Conservation (phyloP, 2,113 vertebrate species). For the Atrichornis clamosus region DNA sequence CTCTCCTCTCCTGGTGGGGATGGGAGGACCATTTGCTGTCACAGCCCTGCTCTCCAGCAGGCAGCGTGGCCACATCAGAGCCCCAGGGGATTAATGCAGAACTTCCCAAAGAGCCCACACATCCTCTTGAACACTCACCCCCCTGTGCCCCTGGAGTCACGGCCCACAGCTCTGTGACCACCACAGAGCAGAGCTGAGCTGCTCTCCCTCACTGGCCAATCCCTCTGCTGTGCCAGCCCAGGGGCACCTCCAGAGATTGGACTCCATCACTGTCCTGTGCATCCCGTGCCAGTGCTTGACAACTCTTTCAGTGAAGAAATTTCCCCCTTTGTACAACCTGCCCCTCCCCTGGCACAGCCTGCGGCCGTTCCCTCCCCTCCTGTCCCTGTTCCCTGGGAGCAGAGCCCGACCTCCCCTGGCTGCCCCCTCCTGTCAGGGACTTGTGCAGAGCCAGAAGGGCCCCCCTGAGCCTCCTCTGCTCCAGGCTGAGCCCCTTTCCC, state of each 20-base stretch:
- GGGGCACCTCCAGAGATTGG: no score
- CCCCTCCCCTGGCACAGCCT: fast-evolving
- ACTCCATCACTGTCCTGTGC: not conserved
- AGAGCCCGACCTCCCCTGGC: not conserved
- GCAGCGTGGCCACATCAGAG: not conserved
- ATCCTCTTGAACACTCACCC: not conserved
- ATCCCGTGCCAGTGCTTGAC: not conserved
- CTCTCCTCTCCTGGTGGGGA: not conserved
- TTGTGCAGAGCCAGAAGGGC: not conserved
- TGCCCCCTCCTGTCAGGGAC: not conserved
- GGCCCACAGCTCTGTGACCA: not conserved
- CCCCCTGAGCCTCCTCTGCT: not conserved
- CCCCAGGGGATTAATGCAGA: not conserved
- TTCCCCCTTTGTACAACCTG: fast-evolving
- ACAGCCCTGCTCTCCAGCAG: not conserved
- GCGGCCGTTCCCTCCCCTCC: not conserved
- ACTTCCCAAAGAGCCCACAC: not conserved
- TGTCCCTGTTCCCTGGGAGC: not conserved
- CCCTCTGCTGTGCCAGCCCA: not conserved
- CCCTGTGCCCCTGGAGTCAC: not conserved
- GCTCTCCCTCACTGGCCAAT: no score
- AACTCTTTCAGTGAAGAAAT: not conserved
- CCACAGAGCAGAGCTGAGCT: not conserved
- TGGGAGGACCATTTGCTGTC: not conserved
- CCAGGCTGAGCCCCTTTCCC: not conserved